phyloP scores from a whole-genome alignment of 2,797 vertebrate species.

The Sciaenops ocellatus region DNA sequence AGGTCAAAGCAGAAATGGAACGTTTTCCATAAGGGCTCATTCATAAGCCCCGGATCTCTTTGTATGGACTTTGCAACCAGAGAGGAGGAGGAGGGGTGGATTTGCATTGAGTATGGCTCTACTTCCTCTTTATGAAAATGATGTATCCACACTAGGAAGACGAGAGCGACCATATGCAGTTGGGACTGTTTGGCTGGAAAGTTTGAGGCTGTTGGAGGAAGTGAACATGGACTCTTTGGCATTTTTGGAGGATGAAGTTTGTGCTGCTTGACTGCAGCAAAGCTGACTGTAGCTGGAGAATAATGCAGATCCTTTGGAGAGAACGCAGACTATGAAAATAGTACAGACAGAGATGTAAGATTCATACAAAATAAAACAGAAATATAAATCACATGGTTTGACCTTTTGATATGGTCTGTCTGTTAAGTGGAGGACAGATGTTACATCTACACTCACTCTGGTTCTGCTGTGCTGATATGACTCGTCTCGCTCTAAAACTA shows the following conservation, averaged over 20 bases:
- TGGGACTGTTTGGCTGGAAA: slow-evolving; percentile 20
- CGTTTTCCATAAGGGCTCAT: slow-evolving; percentile 21
- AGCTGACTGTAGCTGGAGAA: not conserved
- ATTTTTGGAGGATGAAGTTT: not conserved
- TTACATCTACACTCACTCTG: not conserved
- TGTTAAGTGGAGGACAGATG: slow-evolving; percentile 8
- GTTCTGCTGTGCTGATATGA: not conserved
- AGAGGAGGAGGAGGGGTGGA: slow-evolving; percentile 8
- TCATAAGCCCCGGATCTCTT: slow-evolving; percentile 4
- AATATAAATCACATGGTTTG: slow-evolving; percentile 27
- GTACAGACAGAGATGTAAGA: slow-evolving; percentile 42
- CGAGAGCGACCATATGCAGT: not conserved
- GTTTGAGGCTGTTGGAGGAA: slow-evolving; percentile 17
- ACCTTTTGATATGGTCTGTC: slow-evolving; percentile 45
- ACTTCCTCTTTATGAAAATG: slow-evolving; percentile 57
- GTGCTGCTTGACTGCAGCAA: not conserved
- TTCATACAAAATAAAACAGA: slow-evolving; percentile 20
- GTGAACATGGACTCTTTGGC: not conserved
- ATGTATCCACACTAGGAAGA: slow-evolving; percentile 17
- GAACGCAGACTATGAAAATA: not conserved
- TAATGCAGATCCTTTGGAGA: not conserved
- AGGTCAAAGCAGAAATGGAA: slow-evolving; percentile 11
- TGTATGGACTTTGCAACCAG: slow-evolving; percentile 26
- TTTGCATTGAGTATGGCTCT: slow-evolving; percentile 59
- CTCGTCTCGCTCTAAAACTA: not conserved